These are phyloP conservation scores for Eupithecia abbreviata DNA, from an alignment of 2,888 invertebrate species.

Conservation along the genomic window DNA sequence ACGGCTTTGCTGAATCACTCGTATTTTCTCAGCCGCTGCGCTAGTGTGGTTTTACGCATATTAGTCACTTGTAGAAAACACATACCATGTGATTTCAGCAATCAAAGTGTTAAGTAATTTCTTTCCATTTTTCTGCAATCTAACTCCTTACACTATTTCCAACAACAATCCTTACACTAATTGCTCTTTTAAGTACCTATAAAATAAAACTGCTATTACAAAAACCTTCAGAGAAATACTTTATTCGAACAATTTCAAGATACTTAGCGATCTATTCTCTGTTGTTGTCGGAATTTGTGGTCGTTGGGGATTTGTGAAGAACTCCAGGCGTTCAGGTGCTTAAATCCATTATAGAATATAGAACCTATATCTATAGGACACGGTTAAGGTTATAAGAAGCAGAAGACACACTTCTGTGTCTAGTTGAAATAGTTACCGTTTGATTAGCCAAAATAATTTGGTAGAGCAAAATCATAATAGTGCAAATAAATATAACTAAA, in stretches of 20 bases:
- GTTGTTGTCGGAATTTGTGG: slow-evolving; percentile 19
- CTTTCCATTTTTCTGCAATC: background rate
- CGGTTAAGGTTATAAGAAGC: background rate
- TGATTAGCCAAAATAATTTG: background rate
- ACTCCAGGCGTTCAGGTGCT: slow-evolving; percentile 14
- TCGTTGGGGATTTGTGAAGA: slow-evolving; percentile 15
- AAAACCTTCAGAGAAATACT: slow-evolving; percentile 17
- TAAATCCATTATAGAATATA: background rate
- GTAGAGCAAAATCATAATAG: background rate
- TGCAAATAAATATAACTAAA: background rate
- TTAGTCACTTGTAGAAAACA: too few relatives aligned
- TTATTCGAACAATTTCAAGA: slow-evolving; percentile 18
- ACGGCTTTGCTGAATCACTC: too few relatives aligned
- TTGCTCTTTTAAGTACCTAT: slow-evolving; percentile 3
- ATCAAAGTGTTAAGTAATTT: too few relatives aligned
- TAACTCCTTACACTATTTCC: background rate
- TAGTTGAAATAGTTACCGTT: background rate
- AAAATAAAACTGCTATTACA: background rate
- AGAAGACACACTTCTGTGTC: background rate
- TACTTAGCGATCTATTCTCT: slow-evolving; percentile 17
- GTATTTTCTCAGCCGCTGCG: too few relatives aligned
- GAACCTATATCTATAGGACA: background rate
- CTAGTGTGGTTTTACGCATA: too few relatives aligned
- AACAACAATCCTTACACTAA: background rate
- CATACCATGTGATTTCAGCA: too few relatives aligned